Evolutionary conservation across 2,113 vertebrate species (phyloP).

Genomic region (Nothoprocta pentlandii): DNA sequence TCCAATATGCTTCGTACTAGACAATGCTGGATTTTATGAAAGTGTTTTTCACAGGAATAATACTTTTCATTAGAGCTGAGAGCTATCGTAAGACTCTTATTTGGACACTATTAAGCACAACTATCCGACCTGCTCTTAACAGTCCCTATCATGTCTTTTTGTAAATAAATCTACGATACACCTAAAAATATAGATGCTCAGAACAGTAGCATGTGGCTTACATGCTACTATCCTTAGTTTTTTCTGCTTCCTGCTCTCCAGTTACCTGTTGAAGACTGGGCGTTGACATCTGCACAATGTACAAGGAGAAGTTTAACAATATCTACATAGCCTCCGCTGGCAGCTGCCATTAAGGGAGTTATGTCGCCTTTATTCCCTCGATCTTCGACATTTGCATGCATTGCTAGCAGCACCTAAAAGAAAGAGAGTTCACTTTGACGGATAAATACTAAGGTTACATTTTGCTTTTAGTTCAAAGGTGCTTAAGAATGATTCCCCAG

Average conservation of each 20-base stretch:
- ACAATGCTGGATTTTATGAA: neutral
- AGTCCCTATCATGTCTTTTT: neutral
- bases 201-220: neutral
- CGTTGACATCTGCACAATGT: constrained; percentile 96
- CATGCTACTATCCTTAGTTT: neutral
- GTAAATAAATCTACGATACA: neutral
- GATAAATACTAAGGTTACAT: neutral
- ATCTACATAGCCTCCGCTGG: constrained; percentile 97
- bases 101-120: neutral
- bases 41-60: neutral
- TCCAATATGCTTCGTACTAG: neutral
- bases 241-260: neutral
- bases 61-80: neutral
- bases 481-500: neutral
- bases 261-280: constrained; percentile 96
- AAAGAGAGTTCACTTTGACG: neutral
- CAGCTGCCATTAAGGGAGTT: constrained; percentile 98
- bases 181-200: neutral
- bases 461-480: neutral
- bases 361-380: constrained; percentile 98
- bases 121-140: neutral
- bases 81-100: neutral
- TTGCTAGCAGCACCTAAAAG: constrained; percentile 92
- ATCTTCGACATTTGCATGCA: constrained; percentile 98
- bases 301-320: constrained; percentile 97